These are phyloP conservation scores for Hybognathus amarus DNA, from an alignment of 2,797 vertebrate species.

Conservation along the genomic window DNA sequence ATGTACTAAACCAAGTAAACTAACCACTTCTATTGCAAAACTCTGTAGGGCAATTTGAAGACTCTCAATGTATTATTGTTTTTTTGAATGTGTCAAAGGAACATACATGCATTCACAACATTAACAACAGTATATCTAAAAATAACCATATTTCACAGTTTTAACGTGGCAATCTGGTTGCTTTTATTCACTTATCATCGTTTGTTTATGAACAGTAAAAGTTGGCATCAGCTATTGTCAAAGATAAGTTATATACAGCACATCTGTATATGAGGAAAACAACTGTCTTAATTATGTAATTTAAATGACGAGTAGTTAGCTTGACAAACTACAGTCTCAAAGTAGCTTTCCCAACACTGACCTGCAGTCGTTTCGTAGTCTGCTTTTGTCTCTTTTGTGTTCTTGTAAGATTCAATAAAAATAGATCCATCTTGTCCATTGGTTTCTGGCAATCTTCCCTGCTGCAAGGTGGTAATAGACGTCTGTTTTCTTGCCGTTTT, in stretches of 20 bases:
- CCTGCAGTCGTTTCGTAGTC: constrained; percentile 88
- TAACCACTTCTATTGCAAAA: not conserved
- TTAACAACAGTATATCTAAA: not conserved
- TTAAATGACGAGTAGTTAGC: not conserved
- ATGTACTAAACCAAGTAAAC: constrained; percentile 23
- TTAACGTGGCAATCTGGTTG: no score
- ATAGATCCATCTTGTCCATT: constrained; percentile 69
- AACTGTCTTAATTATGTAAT: not conserved
- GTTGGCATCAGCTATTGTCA: not conserved
- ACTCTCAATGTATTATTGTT: not conserved
- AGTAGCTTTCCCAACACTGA: constrained; percentile 65
- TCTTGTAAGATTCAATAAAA: constrained; percentile 77
- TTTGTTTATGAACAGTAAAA: not conserved
- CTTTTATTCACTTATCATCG: not conserved
- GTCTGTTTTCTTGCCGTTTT: constrained; percentile 57
- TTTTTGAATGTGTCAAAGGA: not conserved
- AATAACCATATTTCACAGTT: not conserved
- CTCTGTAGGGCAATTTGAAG: not conserved
- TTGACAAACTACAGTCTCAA: not conserved
- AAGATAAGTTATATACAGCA: not conserved
- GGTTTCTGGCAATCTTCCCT: constrained; percentile 63
- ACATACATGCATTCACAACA: not conserved
- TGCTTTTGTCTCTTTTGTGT: constrained; percentile 75
- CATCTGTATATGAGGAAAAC: not conserved
- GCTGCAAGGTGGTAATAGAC: not conserved